Conservation (phyloP, 2,888 invertebrate species). For the Chrysodeixis includens region DNA sequence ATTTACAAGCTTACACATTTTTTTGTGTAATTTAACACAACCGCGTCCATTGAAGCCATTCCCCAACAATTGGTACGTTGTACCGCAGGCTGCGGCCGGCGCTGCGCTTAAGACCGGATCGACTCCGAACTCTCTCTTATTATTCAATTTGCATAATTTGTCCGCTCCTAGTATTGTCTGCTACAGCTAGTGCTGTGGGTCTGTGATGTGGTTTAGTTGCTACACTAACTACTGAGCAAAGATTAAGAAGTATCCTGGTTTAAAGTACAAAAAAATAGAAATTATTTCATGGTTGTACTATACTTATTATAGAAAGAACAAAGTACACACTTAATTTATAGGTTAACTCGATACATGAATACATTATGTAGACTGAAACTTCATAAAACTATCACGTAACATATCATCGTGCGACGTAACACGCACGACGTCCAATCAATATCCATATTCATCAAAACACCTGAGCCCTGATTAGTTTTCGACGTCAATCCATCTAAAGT, state of each 20-base stretch:
- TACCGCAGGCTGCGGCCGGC: slow-evolving; percentile 15
- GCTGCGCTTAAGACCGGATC: slow-evolving; percentile 9
- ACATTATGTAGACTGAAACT: no score
- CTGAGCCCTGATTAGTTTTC: slow-evolving; percentile 50
- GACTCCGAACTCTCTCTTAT: slow-evolving; percentile 50
- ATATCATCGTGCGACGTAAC: neutral
- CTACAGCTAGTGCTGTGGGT: slow-evolving; percentile 18
- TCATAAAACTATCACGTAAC: neutral
- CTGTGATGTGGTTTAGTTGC: slow-evolving; percentile 3
- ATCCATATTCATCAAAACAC: slow-evolving; percentile 12
- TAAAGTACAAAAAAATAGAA: no score
- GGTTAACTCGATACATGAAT: neutral
- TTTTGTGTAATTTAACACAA: slow-evolving; percentile 10
- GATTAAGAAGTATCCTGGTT: neutral
- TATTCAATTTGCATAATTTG: slow-evolving; percentile 62
- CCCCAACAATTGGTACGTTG: slow-evolving; percentile 37
- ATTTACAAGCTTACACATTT: no score
- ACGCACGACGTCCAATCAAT: slow-evolving; percentile 15
- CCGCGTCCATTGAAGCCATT: slow-evolving; percentile 11
- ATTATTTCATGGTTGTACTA: no score
- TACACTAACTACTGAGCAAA: neutral
- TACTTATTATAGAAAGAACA: no score
- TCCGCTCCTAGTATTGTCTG: slow-evolving; percentile 25
- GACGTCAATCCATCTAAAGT: slow-evolving; percentile 56
- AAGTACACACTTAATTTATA: neutral